Evolutionary conservation across 2,113 vertebrate genomes (phyloP).

Genomic region (Corythaeola cristata): DNA sequence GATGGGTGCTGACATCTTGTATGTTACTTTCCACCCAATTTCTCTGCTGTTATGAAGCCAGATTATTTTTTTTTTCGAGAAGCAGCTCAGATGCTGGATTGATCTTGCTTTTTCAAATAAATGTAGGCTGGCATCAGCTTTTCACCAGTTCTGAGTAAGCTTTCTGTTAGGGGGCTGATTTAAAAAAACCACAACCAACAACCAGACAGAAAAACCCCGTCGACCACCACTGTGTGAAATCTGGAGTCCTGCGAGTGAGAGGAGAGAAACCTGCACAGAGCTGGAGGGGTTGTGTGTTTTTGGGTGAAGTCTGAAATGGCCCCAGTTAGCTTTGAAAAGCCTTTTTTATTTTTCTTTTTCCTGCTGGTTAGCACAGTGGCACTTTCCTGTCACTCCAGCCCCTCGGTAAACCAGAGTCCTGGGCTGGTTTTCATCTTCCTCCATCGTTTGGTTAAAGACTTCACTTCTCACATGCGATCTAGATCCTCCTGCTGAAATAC

Average conservation of each 20-base stretch:
- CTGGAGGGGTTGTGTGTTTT: neutral
- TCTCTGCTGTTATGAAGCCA: neutral
- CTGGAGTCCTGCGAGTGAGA: neutral
- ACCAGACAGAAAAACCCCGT: neutral
- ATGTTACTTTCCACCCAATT: neutral
- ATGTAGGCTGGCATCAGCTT: neutral
- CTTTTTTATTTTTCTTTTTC: neutral
- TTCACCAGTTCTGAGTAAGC: neutral
- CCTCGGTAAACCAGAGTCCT: neutral
- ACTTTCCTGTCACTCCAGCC: neutral
- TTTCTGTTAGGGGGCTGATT: neutral
- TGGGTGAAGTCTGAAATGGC: neutral
- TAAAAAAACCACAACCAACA: neutral
- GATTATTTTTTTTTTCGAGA: neutral
- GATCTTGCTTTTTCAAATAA: neutral
- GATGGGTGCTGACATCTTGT: neutral
- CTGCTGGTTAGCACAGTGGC: neutral
- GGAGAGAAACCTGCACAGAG: neutral
- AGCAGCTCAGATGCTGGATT: neutral
- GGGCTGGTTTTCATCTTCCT: neutral
- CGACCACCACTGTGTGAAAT: neutral
- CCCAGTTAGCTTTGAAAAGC: neutral
- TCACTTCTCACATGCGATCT: fast-evolving
- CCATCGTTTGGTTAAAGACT: neutral
- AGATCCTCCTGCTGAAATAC: neutral